Conservation (phyloP, 2,888 invertebrate species). For the Scotopteryx bipunctaria region DNA sequence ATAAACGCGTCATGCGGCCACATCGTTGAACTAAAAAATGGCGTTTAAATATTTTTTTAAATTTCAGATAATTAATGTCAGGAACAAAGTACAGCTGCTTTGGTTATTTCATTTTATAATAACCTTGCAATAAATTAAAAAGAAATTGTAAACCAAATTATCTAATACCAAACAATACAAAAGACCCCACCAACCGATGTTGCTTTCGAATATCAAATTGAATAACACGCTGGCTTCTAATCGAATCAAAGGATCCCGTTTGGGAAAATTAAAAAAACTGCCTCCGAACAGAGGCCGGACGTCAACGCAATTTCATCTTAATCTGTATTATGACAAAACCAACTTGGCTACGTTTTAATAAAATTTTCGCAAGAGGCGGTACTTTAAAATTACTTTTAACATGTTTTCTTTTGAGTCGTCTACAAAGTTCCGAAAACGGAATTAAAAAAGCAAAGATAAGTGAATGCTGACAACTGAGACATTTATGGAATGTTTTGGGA, state of each 20-base stretch:
- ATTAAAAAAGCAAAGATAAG: slow-evolving; percentile 8
- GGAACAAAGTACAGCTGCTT: background rate
- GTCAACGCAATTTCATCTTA: slow-evolving; percentile 78
- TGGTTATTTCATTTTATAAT: too few species aligned
- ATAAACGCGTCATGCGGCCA: too few species aligned
- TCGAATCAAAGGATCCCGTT: slow-evolving; percentile 74
- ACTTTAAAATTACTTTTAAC: slow-evolving; percentile 51
- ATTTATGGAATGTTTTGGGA: too few species aligned
- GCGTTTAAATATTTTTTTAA: too few species aligned
- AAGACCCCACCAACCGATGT: slow-evolving; percentile 33
- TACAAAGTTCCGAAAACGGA: slow-evolving; percentile 10
- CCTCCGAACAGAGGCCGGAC: slow-evolving; percentile 58
- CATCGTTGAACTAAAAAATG: too few species aligned
- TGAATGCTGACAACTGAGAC: too few species aligned
- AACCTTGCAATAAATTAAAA: too few species aligned
- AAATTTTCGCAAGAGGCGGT: slow-evolving; percentile 52
- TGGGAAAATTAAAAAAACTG: slow-evolving; percentile 80
- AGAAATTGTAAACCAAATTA: slow-evolving; percentile 1
- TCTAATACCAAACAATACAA: slow-evolving; percentile 37
- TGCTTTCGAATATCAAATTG: slow-evolving; percentile 62
- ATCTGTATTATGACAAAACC: slow-evolving; percentile 75
- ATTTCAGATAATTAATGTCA: too few species aligned
- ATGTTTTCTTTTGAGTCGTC: slow-evolving; percentile 34
- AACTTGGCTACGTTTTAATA: slow-evolving; percentile 57
- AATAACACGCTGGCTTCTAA: slow-evolving; percentile 66